phyloP scores from a whole-genome alignment of 2,113 vertebrate species.

The Stegostoma tigrinum region DNA sequence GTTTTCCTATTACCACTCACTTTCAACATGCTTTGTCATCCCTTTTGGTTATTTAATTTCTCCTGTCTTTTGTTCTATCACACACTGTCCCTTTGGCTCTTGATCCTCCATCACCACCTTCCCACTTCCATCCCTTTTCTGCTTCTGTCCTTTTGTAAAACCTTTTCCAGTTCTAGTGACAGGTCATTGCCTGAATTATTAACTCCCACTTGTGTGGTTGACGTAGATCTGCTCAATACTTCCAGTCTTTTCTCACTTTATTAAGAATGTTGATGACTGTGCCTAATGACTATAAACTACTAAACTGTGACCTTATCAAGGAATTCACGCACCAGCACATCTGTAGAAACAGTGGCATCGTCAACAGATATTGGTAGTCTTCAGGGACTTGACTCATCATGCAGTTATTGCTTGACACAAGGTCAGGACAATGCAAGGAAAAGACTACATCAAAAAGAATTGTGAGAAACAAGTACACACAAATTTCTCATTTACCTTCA shows the following conservation, averaged over 20 bases:
- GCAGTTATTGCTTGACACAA: background rate
- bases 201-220: background rate
- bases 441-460: background rate
- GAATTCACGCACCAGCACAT: background rate
- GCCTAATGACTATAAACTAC: conserved; percentile 15
- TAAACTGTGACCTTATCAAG: conserved; percentile 10
- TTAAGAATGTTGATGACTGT: background rate
- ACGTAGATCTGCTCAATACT: background rate
- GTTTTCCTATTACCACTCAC: background rate
- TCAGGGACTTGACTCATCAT: background rate
- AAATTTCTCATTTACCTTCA: background rate
- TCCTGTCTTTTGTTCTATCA: background rate
- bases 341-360: background rate
- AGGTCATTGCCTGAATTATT: too few relatives aligned
- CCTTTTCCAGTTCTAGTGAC: too few relatives aligned
- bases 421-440: background rate
- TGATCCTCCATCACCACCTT: too few relatives aligned
- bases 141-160: too few relatives aligned
- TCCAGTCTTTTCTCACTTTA: background rate
- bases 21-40: background rate
- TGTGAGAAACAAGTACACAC: background rate
- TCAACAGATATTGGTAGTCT: background rate
- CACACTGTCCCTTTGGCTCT: background rate
- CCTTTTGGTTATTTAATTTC: background rate
- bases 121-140: too few relatives aligned